Conservation (phyloP, 1,140 invertebrate species). For the Ephestia elutella region DNA sequence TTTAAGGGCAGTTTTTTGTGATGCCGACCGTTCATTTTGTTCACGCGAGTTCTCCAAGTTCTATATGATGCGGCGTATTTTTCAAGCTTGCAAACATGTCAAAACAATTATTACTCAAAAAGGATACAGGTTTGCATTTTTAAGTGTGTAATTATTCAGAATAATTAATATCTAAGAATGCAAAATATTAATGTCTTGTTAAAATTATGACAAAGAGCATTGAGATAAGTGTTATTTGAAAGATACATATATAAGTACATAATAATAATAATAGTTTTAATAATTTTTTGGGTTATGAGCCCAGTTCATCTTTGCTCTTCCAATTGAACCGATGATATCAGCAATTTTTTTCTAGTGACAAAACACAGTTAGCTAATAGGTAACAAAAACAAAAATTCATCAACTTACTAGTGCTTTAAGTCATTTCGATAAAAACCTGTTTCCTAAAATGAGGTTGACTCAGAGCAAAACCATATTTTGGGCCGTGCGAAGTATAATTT, state of each 20-base stretch:
- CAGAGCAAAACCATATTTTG: conserved; percentile 27
- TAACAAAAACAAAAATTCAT: too few species aligned
- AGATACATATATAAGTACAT: too few species aligned
- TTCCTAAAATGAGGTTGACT: conserved; percentile 30
- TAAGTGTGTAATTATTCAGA: too few species aligned
- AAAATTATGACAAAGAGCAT: neutral
- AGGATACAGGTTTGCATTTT: neutral
- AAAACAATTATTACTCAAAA: conserved; percentile 20
- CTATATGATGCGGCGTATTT: conserved; percentile 15
- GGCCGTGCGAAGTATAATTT: conserved; percentile 32
- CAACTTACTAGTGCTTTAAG: too few species aligned
- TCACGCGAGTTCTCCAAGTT: conserved; percentile 23
- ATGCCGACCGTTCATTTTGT: conserved; percentile 46
- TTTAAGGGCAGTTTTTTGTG: conserved; percentile 63
- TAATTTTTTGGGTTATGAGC: too few species aligned
- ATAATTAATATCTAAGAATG: too few species aligned
- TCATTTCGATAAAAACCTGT: conserved; percentile 9
- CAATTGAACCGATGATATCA: too few species aligned
- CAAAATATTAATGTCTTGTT: too few species aligned
- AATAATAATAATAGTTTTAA: neutral
- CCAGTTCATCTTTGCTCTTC: too few species aligned
- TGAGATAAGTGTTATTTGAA: too few species aligned
- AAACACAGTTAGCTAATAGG: too few species aligned
- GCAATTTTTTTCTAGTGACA: too few species aligned
- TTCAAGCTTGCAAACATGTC: conserved; percentile 22